Percentiles rank a stretch among this genome's conserved stretches.
Conservation (phyloP, 2,797 vertebrate genomes). For the Phataginus tricuspis region DNA sequence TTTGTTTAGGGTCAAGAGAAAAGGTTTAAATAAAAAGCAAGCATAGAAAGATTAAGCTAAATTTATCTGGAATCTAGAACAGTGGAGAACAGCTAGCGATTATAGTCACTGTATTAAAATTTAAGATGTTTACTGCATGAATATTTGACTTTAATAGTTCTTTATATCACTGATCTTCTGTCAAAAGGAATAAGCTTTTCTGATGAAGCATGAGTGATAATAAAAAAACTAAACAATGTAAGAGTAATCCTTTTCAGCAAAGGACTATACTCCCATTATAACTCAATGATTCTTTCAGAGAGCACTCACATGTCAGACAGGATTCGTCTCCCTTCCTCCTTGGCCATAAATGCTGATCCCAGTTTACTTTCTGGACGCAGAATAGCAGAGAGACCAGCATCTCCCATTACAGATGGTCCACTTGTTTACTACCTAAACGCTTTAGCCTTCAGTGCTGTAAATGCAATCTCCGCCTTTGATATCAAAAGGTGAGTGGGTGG, state of each 20-base stretch:
- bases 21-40: conserved; percentile 22
- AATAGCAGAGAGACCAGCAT: not conserved
- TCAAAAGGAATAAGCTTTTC: conserved; percentile 21
- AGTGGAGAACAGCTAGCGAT: not conserved
- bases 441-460: not conserved
- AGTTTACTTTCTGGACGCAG: not conserved
- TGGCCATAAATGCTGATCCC: not conserved
- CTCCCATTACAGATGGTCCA: too few species aligned
- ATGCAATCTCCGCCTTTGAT: not conserved
- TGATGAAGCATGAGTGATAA: not conserved
- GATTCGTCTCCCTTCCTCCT: not conserved
- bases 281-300: not conserved
- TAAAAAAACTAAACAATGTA: not conserved
- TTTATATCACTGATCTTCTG: not conserved
- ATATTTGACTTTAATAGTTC: not conserved
- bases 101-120: not conserved
- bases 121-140: not conserved
- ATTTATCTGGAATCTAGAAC: not conserved
- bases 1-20: not conserved
- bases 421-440: not conserved
- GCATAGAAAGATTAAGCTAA: not conserved
- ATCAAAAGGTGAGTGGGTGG: not conserved
- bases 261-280: rapidly evolving
- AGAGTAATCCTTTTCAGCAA: not conserved
- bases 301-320: not conserved